Evolutionary conservation across 2,888 invertebrate genomes (phyloP).

Genomic region (Lycocerus yunnanus): DNA sequence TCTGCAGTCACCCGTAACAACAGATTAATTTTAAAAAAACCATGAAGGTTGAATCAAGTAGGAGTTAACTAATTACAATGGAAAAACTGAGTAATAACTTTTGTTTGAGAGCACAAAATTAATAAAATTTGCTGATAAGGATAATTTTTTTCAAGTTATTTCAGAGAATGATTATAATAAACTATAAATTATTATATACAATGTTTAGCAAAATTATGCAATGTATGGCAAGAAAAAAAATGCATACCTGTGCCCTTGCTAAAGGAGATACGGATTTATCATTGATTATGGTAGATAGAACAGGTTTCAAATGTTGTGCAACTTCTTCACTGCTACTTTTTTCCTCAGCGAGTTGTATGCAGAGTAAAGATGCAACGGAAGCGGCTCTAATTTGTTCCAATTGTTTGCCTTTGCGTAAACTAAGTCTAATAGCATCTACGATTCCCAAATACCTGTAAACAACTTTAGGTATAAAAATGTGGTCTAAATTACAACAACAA

Average conservation of each 20-base stretch:
- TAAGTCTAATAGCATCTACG: conserved; percentile 79
- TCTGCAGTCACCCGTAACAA: background rate
- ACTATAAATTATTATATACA: no score
- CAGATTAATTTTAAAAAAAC: background rate
- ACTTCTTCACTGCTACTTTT: conserved; percentile 68
- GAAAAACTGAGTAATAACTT: no score
- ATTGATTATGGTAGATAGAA: conserved; percentile 70
- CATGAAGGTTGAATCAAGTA: background rate
- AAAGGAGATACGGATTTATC: conserved; percentile 78
- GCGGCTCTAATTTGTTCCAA: conserved; percentile 85
- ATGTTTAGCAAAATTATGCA: background rate
- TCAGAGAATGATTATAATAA: no score
- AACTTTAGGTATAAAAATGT: background rate
- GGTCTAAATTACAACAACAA: background rate
- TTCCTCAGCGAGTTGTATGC: conserved; percentile 78
- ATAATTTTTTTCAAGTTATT: no score
- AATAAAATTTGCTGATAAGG: no score
- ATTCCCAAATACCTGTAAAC: conserved; percentile 68
- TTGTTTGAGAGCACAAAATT: no score
- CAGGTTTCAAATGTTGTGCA: conserved; percentile 72
- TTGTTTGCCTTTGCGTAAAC: conserved; percentile 81
- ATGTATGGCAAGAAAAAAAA: background rate
- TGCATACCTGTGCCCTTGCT: conserved; percentile 74
- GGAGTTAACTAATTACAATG: background rate
- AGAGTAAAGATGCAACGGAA: conserved; percentile 76